Evolutionary conservation across 2,888 invertebrate genomes (phyloP).

Genomic region (Sminthurides aquaticus): DNA sequence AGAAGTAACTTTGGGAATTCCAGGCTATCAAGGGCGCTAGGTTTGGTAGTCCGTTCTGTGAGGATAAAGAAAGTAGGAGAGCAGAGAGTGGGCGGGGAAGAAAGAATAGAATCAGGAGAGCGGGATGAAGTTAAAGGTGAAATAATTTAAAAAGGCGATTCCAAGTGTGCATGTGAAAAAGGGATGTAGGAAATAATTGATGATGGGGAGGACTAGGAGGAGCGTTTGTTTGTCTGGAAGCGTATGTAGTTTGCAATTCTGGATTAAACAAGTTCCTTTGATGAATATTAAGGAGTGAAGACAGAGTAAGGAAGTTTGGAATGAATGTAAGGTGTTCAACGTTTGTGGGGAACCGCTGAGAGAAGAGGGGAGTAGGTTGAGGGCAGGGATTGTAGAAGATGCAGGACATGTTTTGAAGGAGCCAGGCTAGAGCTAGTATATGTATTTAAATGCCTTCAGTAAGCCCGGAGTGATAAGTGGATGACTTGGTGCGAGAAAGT

Average conservation of each 20-base stretch:
- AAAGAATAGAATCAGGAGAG: too few species aligned
- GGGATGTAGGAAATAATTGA: not conserved
- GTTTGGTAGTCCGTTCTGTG: too few species aligned
- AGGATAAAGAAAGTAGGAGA: too few species aligned
- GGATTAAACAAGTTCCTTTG: not conserved
- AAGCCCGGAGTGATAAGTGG: too few species aligned
- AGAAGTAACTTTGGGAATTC: too few species aligned
- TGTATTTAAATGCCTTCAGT: too few species aligned
- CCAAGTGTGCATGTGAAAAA: too few species aligned
- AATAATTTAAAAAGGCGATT: too few species aligned
- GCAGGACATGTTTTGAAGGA: not conserved
- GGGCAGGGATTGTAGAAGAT: not conserved
- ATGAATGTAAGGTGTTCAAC: not conserved
- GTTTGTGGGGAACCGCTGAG: not conserved
- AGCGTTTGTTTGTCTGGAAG: not conserved
- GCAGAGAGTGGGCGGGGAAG: too few species aligned
- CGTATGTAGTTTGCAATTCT: not conserved
- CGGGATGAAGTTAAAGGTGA: too few species aligned
- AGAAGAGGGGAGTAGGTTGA: not conserved
- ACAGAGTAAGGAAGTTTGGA: not conserved
- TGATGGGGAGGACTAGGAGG: not conserved
- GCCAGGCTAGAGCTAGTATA: too few species aligned
- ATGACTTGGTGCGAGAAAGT: not conserved
- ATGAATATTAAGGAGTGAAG: not conserved
- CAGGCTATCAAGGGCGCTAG: too few species aligned